phyloP scores from a whole-genome alignment of 2,888 invertebrate species.

The Tachina fera region DNA sequence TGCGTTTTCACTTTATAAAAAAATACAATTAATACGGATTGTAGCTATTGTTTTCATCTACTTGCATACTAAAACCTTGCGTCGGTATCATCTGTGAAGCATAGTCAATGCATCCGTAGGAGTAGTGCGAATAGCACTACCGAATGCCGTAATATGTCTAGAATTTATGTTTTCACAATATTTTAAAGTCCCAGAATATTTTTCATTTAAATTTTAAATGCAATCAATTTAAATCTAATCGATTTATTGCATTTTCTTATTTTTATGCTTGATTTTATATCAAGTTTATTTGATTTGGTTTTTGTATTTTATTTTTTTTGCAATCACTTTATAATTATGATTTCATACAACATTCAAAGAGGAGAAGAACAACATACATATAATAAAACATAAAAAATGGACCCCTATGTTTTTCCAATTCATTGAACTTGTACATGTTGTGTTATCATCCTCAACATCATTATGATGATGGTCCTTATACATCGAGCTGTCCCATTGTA shows the following conservation, averaged over 20 bases:
- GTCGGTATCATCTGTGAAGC: too few species aligned
- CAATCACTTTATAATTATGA: constrained; percentile 55
- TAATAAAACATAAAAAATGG: neutral
- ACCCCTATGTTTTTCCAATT: constrained; percentile 54
- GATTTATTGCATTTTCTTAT: constrained; percentile 34
- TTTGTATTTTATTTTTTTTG: neutral
- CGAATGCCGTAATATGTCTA: too few species aligned
- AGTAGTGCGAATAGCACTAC: too few species aligned
- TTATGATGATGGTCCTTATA: constrained; percentile 12
- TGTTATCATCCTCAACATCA: constrained; percentile 31
- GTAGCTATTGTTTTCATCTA: too few species aligned
- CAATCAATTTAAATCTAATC: constrained; percentile 54
- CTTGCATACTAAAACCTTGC: too few species aligned
- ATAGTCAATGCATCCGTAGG: too few species aligned
- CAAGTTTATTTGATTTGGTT: constrained; percentile 42
- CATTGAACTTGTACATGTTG: constrained; percentile 61
- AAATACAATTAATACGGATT: too few species aligned
- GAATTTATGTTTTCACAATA: neutral
- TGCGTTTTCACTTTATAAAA: too few species aligned
- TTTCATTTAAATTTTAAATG: neutral
- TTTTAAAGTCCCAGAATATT: neutral
- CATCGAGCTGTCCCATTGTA: neutral
- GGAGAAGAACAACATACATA: neutral
- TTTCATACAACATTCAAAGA: neutral
- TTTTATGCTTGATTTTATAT: constrained; percentile 49